Base-by-base conservation (phyloP, 2,797 vertebrate species). In the Serranus cabrilla region DNA sequence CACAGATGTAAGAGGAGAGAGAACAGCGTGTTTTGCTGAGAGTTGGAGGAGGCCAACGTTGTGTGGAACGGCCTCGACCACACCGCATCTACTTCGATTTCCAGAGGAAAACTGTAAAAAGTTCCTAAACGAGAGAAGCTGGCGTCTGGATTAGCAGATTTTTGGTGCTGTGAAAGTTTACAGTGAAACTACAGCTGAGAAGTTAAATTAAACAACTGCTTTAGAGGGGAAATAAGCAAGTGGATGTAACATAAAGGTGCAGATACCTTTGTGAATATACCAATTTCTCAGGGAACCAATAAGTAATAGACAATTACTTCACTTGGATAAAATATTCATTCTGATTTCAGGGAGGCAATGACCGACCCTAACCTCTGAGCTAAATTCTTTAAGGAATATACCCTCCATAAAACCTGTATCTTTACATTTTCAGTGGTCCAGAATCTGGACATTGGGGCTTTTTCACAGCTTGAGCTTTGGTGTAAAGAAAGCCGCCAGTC, bases 1-100 rank as follows among this genome's bases (percentile, higher is more conserved):
- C 72, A 71, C 82, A 74, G 60, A 80, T 72, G 78, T 82, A 75
- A 81, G 43, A 73, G 46, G 73, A 74, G 71, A 84, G 74, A 57
- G 64, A 31, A 59, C 21, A 78, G 76, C 1, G 12, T 57, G 54
- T 82, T 80, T 73, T 18, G 66, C 52, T 73, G 46, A 80, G 74
- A 68, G 55, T 46, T 78, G 51, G 31, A 73, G 58, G 13, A 7
- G 63, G 52, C 70, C 51, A 82, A 76, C 9, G 31, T 54, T 51
- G 78, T 54, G 65, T 74, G 73, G 82, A 84, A 84, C 67, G 69
- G 42, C 11, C 37, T 74, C 67, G 23, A 59, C 80, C 72, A 47
- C 72, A 64, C 5, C 54, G 71, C 59, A 11, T 73, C 78, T 25
- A 5, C 43, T 79, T 66, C 49, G 23, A 8, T 77, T 62, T 74